phyloP scores from a whole-genome alignment of 1,140 invertebrate genomes.

The Brachionus manjavacas region DNA sequence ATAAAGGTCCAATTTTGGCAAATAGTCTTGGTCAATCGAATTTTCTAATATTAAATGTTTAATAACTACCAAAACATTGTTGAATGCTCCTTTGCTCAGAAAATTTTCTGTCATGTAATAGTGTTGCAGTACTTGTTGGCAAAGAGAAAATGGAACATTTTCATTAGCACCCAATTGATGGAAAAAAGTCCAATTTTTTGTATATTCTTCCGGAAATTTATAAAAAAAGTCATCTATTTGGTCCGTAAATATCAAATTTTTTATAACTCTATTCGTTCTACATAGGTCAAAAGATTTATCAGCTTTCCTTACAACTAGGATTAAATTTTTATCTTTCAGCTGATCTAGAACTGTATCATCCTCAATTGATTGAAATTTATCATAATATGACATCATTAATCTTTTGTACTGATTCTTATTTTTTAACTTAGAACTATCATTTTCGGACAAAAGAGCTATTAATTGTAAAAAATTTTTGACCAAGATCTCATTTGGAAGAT shows the following conservation, averaged over 20 bases:
- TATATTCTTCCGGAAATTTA: neutral
- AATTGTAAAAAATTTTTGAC: neutral
- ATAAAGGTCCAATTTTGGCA: neutral
- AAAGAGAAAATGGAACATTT: neutral
- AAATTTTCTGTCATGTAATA: neutral
- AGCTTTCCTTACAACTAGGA: neutral
- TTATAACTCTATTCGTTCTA: neutral
- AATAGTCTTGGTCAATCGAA: neutral
- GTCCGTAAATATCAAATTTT: neutral
- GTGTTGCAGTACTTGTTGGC: neutral
- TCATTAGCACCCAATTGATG: neutral
- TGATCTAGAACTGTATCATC: neutral
- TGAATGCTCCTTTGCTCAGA: neutral
- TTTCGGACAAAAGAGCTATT: neutral
- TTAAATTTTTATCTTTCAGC: neutral
- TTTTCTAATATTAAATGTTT: constrained; percentile 6
- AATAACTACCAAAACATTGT: neutral
- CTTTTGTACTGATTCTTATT: neutral
- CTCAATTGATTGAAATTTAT: neutral
- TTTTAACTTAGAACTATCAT: neutral
- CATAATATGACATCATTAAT: neutral
- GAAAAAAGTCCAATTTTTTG: neutral
- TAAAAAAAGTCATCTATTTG: constrained; percentile 31
- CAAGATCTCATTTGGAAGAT: neutral
- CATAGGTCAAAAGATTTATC: neutral